A percentile compares a stretch with the other conserved stretches of the same genome.
Conservation (phyloP, 2,113 vertebrate species). For the Zeus faber region DNA sequence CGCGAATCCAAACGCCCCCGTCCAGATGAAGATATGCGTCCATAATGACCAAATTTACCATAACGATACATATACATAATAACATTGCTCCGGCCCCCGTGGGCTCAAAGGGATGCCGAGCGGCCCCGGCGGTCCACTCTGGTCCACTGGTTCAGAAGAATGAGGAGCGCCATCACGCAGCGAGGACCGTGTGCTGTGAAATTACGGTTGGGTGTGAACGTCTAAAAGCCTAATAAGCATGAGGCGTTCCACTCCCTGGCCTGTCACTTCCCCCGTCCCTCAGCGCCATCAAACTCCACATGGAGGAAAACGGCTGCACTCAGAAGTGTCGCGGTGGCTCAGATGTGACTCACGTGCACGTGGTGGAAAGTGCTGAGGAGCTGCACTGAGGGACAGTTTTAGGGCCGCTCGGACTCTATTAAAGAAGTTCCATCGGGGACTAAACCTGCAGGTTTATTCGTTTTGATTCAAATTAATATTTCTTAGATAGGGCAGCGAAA, state of each 20-base stretch:
- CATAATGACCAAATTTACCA: too few species aligned
- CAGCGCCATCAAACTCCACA: slow-evolving; percentile 52
- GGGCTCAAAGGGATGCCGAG: slow-evolving; percentile 39
- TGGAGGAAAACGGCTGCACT: slow-evolving; percentile 43
- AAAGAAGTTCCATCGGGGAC: too few species aligned
- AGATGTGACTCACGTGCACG: slow-evolving; percentile 46
- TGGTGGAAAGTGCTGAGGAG: too few species aligned
- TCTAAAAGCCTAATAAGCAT: slow-evolving; percentile 66
- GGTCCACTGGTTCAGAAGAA: slow-evolving; percentile 57
- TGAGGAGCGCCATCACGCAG: slow-evolving; percentile 37
- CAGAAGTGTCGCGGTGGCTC: slow-evolving; percentile 32
- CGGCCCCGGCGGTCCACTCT: slow-evolving; percentile 42
- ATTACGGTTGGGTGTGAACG: slow-evolving; percentile 63
- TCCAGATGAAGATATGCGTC: slow-evolving; percentile 48
- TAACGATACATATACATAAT: too few species aligned
- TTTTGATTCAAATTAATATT: too few species aligned
- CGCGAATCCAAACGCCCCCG: slow-evolving; percentile 37
- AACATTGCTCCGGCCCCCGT: too few species aligned
- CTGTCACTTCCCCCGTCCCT: slow-evolving; percentile 25
- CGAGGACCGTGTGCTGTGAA: slow-evolving; percentile 45
- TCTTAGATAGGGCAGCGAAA: too few species aligned
- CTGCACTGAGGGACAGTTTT: too few species aligned
- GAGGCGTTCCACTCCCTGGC: slow-evolving; percentile 47
- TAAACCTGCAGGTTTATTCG: too few species aligned
- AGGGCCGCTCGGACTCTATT: too few species aligned